Evolutionary conservation across 2,888 invertebrate genomes (phyloP), one percentile per base, ranked within the genome.

Genomic region (Ypsolopha scabrella): DNA sequence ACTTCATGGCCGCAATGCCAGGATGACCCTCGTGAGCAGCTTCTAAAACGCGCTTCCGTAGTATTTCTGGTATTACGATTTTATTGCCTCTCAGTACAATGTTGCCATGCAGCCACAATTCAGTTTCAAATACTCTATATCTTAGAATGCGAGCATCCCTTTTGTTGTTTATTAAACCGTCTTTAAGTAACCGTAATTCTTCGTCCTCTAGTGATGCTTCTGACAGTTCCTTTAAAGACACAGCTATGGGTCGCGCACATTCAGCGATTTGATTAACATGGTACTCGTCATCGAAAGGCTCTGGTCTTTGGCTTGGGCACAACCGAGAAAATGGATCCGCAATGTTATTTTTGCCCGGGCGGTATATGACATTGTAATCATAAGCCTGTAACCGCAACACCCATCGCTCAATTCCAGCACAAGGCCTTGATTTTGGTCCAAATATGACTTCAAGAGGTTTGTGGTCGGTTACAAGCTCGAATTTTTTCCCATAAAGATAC

Each of bases 391-490:
- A 44, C 9, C 61, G 14, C 2, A 61, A 7, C 1, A 60, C 49
- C 58, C 61, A 63, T 1, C 60, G 51, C 41, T 63, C 59, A 6
- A 59, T 55, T 9, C 61, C 14, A 3, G 60, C 60, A 52, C 57
- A 61, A 0, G 63, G 60, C 51, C 58, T 61, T 0, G 60, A 60
- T 36, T 52, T 54, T 34, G 48, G 52, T 55, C 57, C 6, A 56
- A 43, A 36, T 53, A 52, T 8, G 46, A 61, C 52, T 41, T 72
- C 68, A 4, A 86, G 55, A 0, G 81, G 75, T 36, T 68, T 67
- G n/a, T 68, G 65, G 47, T 69, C 68, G 0, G 57, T 67, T 0
- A 64, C 51, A 2, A 70, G 58, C 1, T 68, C 70, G 45, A 65
- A 63, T 11, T 53, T 43, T 41, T 64, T 67, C 0, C 64, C 62